Evolutionary conservation across 1,140 invertebrate species (phyloP).

Genomic region (Tetramorium alpestre): DNA sequence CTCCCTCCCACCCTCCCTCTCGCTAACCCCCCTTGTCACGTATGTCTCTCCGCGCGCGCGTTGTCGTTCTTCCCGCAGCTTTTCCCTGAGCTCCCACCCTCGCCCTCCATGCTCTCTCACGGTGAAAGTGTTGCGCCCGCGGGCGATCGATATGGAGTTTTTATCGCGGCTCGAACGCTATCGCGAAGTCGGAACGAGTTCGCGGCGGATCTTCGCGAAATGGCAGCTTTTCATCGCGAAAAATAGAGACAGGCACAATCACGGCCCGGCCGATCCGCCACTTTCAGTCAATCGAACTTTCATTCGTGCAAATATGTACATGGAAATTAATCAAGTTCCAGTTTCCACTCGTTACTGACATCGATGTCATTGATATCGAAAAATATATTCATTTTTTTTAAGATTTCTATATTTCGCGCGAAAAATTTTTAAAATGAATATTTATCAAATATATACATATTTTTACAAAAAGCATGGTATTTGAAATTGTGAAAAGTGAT

Average conservation of each 20-base stretch:
- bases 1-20: background rate
- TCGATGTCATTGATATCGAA: too few relatives aligned
- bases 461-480: background rate
- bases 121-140: conserved; percentile 68
- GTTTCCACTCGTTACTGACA: too few relatives aligned
- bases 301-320: background rate
- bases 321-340: background rate
- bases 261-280: background rate
- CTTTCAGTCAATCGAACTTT: background rate
- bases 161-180: conserved; percentile 62
- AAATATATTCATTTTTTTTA: background rate
- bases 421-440: background rate
- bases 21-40: conserved; percentile 11
- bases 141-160: conserved; percentile 63
- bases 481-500: background rate
- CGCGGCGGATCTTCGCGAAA: conserved; percentile 32
- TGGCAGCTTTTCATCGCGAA: conserved; percentile 16
- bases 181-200: conserved; percentile 53
- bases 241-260: conserved; percentile 26
- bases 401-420: background rate
- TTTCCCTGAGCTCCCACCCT: background rate
- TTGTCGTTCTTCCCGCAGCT: conserved; percentile 46
- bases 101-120: background rate
- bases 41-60: conserved; percentile 6
- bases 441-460: background rate